phyloP scores from a whole-genome alignment of 2,797 vertebrate genomes.

The Clarias platycephalus region DNA sequence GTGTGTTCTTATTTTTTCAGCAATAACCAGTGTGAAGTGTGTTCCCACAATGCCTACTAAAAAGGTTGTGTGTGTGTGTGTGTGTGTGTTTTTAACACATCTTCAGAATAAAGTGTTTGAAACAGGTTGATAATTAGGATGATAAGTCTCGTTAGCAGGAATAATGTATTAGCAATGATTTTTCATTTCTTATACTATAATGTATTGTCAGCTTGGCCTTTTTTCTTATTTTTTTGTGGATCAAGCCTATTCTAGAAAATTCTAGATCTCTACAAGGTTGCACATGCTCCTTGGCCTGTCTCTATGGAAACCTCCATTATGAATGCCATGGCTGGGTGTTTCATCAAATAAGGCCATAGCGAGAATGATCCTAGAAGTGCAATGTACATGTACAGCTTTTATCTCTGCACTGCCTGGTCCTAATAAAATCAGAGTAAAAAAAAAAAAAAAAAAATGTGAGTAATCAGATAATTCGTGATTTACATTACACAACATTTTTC shows the following conservation, averaged over 20 bases:
- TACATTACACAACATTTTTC: neutral
- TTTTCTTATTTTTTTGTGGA: slow-evolving; percentile 13
- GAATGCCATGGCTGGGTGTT: slow-evolving; percentile 64
- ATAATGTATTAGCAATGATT: neutral
- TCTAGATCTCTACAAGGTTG: slow-evolving; percentile 73
- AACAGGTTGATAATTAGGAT: neutral
- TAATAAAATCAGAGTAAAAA: neutral
- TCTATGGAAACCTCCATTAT: slow-evolving; percentile 81
- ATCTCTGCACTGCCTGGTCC: neutral
- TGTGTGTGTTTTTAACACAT: neutral
- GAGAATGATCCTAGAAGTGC: slow-evolving; percentile 44
- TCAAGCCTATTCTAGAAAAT: slow-evolving; percentile 70
- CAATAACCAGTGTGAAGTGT: neutral
- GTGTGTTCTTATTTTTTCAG: neutral
- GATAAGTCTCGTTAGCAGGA: neutral
- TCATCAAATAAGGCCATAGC: slow-evolving; percentile 49
- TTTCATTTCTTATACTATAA: neutral
- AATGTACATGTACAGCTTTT: slow-evolving; percentile 19
- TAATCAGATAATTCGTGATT: neutral
- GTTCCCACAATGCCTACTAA: neutral
- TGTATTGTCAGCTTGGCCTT: neutral
- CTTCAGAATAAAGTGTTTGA: neutral
- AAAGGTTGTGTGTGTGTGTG: neutral
- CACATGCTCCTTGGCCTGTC: slow-evolving; percentile 75
- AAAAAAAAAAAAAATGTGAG: neutral